Percentiles rank a stretch among this genome's conserved stretches.
These are phyloP conservation scores for Hydrotaea diabolus DNA, from an alignment of 2,888 invertebrate species.

Conservation along the genomic window DNA sequence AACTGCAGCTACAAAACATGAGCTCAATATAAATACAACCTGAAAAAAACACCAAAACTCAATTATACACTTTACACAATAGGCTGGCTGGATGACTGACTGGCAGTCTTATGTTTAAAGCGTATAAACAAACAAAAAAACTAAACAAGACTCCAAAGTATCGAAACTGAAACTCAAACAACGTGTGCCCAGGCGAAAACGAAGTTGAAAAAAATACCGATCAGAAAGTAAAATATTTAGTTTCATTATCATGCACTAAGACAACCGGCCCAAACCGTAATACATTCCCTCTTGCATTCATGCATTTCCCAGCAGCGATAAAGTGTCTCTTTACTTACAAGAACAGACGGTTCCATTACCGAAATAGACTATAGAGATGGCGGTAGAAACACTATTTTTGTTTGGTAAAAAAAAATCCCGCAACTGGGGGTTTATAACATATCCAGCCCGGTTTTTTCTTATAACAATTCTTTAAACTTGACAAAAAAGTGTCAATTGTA, in stretches of 20 bases:
- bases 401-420: too few relatives aligned
- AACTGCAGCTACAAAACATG: background rate
- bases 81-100: constrained; percentile 23
- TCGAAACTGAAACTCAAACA: background rate
- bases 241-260: background rate
- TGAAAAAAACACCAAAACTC: constrained; percentile 53
- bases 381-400: too few relatives aligned
- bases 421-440: too few relatives aligned
- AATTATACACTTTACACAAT: constrained; percentile 62
- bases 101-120: constrained; percentile 30
- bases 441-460: too few relatives aligned
- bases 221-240: background rate
- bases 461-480: too few relatives aligned
- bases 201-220: background rate
- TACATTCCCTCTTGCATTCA: background rate
- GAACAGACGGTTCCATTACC: background rate
- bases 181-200: background rate
- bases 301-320: background rate
- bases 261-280: background rate
- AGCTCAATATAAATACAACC: background rate
- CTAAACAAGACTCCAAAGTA: background rate
- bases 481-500: too few relatives aligned
- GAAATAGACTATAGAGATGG: background rate
- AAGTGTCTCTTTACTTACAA: too few relatives aligned
- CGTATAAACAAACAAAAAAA: background rate